Percentiles rank a stretch among this genome's conserved stretches.
phyloP scores from a whole-genome alignment of 2,888 invertebrate genomes.

The Lepidocyrtoides sp. region DNA sequence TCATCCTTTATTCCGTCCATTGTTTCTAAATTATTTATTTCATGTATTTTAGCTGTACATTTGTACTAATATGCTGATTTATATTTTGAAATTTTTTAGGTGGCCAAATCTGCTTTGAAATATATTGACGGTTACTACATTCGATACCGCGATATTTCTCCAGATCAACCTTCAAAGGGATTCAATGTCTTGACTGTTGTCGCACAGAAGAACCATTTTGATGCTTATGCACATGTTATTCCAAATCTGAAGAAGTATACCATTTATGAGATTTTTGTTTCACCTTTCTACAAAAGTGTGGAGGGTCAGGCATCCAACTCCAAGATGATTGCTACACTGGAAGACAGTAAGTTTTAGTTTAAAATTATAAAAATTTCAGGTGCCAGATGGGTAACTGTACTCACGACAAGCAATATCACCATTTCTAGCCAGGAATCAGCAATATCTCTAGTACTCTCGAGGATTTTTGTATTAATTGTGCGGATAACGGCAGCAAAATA shows the following conservation, averaged over 20 bases:
- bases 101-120: conserved; percentile 86
- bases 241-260: conserved; percentile 94
- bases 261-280: conserved; percentile 96
- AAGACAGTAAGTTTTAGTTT: conserved; percentile 89
- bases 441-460: too few species aligned
- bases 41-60: too few species aligned
- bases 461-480: too few species aligned
- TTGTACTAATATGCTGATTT: too few species aligned
- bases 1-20: too few species aligned
- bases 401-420: background rate
- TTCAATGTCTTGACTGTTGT: conserved; percentile 91
- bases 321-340: conserved; percentile 93
- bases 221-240: conserved; percentile 91
- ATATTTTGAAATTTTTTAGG: too few species aligned
- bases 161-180: conserved; percentile 87
- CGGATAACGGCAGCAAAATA: too few species aligned
- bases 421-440: too few species aligned
- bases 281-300: conserved; percentile 95
- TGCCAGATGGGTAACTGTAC: background rate
- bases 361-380: too few species aligned
- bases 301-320: conserved; percentile 98
- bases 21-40: too few species aligned
- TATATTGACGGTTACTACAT: conserved; percentile 92
- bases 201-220: conserved; percentile 88
- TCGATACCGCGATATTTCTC: conserved; percentile 90